Base-by-base conservation (phyloP, 2,888 invertebrate genomes). In the Plemyria rubiginata region DNA sequence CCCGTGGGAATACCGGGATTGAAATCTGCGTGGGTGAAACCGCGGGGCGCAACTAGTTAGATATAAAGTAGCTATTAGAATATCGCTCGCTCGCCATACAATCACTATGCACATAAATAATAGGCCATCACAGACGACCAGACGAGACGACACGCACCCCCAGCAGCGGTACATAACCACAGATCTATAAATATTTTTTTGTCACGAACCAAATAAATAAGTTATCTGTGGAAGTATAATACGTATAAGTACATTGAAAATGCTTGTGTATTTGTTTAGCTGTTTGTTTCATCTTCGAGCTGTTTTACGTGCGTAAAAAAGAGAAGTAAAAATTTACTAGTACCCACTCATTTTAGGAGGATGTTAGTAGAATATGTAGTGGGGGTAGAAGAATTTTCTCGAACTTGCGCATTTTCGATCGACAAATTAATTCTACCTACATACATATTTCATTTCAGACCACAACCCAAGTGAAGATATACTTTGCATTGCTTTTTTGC, bases 351-450 rank as follows among this genome's bases (percentile, higher is more conserved):
- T 54, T 49, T 65, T 66, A 16, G 59, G 52, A 50, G 54, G 41
- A 13, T 54, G 40, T 22, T 32, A 36, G 12, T 32, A 41, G n/a
- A 28, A n/a, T 50, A 36, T 54, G 15, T 60, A 32, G 72, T 70
- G 65, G 68, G 65, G 61, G 51, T 54, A 15, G 38, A 55, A 66
- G 81, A 81, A 81, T 71, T 69, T 81, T 81, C 81, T 79, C 70
- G 81, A 81, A 79, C 51, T 45, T 69, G 53, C 66, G 66, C 70
- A 60, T 64, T 61, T 66, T 73, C 68, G 66, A 45, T 46, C 38
- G 22, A 28, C 2, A 3, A 32, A 32, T 1, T 32, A 8, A 6
- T 32, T 5, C 8, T 32, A 6, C 6, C 32, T 32, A 22, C 3
- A 1, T 22, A 22, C 3, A 8, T 40, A 40, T 68, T 59, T 55